These are phyloP conservation scores for Ricordea florida DNA, from an alignment of 92 coral and sea anemone species.

Conservation along the genomic window DNA sequence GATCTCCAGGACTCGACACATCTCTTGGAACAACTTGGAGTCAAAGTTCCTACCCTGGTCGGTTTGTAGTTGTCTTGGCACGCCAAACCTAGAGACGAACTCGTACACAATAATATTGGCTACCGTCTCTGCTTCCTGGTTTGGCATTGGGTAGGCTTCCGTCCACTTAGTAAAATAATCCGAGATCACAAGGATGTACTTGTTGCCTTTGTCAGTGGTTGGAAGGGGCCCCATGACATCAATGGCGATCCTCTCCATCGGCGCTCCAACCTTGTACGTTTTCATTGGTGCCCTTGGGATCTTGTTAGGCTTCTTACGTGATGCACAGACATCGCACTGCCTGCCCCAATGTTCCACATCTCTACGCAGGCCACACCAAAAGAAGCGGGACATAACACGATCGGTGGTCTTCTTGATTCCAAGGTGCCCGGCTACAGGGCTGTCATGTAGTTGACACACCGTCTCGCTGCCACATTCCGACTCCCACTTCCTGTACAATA, in stretches of 20 bases:
- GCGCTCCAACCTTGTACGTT: slow-evolving; percentile 18
- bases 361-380: slow-evolving; percentile 11
- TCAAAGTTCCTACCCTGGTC: not conserved
- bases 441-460: slow-evolving; percentile 3
- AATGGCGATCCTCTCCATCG: slow-evolving; percentile 42
- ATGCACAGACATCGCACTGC: not conserved
- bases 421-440: slow-evolving; percentile 26
- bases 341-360: slow-evolving; percentile 23
- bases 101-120: not conserved
- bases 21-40: not conserved
- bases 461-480: not conserved
- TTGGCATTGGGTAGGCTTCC: not conserved
- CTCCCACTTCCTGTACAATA: not conserved
- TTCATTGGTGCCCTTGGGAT: slow-evolving; percentile 22
- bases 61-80: not conserved
- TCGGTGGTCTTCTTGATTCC: slow-evolving; percentile 13
- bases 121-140: slow-evolving; percentile 9
- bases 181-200: too few relatives aligned
- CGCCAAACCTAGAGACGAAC: not conserved
- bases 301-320: slow-evolving; percentile 1
- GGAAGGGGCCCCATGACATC: slow-evolving; percentile 39
- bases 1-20: not conserved
- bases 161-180: slow-evolving; percentile 4
- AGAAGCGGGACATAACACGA: slow-evolving; percentile 4
- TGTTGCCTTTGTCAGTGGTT: not conserved